A percentile compares a stretch with the other conserved stretches of the same genome.
Conservation (phyloP, 2,888 invertebrate genomes). For the Pterostichus madidus region DNA sequence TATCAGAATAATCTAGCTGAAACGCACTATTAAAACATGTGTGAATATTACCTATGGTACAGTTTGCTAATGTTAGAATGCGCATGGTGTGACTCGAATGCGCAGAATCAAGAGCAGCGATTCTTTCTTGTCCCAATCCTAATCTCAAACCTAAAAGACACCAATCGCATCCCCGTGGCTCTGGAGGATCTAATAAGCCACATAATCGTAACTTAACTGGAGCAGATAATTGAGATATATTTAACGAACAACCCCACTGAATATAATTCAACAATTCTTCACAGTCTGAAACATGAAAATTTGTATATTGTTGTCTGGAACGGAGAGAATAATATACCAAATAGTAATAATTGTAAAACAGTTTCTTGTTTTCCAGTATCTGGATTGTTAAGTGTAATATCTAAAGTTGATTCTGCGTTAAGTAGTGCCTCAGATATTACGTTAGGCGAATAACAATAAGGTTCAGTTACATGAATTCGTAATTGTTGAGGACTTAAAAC, state of each 20-base stretch:
- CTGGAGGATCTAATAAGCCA: constrained; percentile 85
- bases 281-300: constrained; percentile 72
- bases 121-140: constrained; percentile 77
- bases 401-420: constrained; percentile 76
- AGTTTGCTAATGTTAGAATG: constrained; percentile 75
- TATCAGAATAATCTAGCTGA: not conserved
- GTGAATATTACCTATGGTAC: constrained; percentile 74
- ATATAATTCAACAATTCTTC: constrained; percentile 73
- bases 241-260: constrained; percentile 80
- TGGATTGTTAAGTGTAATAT: constrained; percentile 76
- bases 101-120: constrained; percentile 76
- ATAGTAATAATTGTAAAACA: constrained; percentile 80
- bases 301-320: not conserved
- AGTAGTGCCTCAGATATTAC: constrained; percentile 75
- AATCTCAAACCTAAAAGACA: constrained; percentile 86
- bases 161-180: constrained; percentile 88
- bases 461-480: constrained; percentile 75
- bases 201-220: constrained; percentile 82
- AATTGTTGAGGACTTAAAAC: constrained; percentile 82
- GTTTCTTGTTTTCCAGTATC: constrained; percentile 79
- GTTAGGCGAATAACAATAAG: constrained; percentile 76
- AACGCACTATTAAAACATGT: too few species aligned
- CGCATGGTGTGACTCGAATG: constrained; percentile 76
- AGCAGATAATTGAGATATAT: constrained; percentile 81
- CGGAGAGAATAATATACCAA: constrained; percentile 75